Conservation (phyloP, 2,113 vertebrate genomes). For the Sturnira hondurensis region DNA sequence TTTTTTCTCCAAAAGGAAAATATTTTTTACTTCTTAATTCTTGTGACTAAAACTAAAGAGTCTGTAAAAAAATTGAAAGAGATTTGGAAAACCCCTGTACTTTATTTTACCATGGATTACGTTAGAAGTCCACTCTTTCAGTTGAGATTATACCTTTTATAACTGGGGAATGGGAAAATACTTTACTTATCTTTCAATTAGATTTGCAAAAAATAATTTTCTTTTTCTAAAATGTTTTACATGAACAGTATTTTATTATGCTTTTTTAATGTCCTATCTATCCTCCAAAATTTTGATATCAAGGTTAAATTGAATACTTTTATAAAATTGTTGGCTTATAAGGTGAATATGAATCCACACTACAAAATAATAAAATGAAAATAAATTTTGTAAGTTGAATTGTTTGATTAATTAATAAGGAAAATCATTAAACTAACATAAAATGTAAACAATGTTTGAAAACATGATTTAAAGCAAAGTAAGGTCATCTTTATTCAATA, state of each 20-base stretch:
- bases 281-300: slow-evolving; percentile 24
- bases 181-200: not conserved
- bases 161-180: not conserved
- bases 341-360: slow-evolving; percentile 31
- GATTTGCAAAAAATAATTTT: not conserved
- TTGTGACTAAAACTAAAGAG: not conserved
- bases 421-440: slow-evolving; percentile 63
- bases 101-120: not conserved
- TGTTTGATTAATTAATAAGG: slow-evolving; percentile 66
- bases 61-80: not conserved
- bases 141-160: not conserved
- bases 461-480: slow-evolving; percentile 56
- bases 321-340: slow-evolving; percentile 1
- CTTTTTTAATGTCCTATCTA: not conserved
- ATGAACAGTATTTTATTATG: not conserved
- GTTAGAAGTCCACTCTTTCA: not conserved
- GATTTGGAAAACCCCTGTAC: not conserved
- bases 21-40: not conserved
- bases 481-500: slow-evolving; percentile 41
- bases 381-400: slow-evolving; percentile 39
- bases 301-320: slow-evolving; percentile 18
- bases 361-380: slow-evolving; percentile 51
- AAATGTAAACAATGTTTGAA: slow-evolving; percentile 54
- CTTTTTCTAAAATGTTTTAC: not conserved
- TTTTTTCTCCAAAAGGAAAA: not conserved